These are phyloP conservation scores for Pomatorhinus ruficollis DNA, from an alignment of 2,113 vertebrate genomes.

Conservation along the genomic window DNA sequence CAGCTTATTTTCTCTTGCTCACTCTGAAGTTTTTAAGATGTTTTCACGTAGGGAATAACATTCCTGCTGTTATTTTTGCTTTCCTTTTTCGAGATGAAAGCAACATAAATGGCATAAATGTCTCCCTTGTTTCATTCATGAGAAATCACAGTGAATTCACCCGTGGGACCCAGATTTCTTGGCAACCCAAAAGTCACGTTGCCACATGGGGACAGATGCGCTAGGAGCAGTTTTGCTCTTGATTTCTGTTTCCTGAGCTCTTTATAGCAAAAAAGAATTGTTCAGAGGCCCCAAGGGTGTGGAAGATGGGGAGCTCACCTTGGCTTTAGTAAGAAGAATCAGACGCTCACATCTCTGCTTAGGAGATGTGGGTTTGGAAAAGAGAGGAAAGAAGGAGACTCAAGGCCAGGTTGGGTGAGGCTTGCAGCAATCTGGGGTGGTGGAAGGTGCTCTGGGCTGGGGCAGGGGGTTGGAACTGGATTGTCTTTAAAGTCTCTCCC, in stretches of 20 bases:
- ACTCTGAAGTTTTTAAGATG: neutral
- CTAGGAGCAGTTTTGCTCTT: neutral
- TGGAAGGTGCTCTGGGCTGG: neutral
- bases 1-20: neutral
- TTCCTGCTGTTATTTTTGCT: neutral
- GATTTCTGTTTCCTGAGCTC: neutral
- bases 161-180: neutral
- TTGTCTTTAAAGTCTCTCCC: neutral
- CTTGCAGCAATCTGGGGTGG: neutral
- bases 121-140: neutral
- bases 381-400: neutral
- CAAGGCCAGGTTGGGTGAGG: fast-evolving
- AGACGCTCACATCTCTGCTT: neutral
- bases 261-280: neutral
- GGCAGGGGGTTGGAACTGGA: neutral
- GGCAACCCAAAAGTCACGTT: neutral
- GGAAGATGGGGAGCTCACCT: neutral
- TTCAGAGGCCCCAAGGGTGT: too few relatives aligned
- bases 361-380: neutral
- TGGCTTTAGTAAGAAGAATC: neutral
- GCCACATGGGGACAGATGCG: neutral
- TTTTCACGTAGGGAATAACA: neutral
- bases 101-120: neutral
- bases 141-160: neutral
- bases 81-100: neutral